phyloP scores from a whole-genome alignment of 2,888 invertebrate genomes.

The Julus scandinavius region DNA sequence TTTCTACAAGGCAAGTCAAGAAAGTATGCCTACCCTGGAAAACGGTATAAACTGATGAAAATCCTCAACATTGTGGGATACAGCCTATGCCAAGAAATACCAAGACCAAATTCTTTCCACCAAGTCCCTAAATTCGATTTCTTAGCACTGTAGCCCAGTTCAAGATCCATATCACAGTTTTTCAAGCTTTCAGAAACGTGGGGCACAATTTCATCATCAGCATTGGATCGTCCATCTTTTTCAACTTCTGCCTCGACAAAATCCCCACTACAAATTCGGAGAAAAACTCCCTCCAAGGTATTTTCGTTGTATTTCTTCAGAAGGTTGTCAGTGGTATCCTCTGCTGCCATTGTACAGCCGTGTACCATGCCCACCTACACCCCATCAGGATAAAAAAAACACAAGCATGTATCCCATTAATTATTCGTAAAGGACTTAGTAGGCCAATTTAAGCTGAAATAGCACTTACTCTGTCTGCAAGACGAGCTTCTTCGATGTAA shows the following conservation, averaged over 20 bases:
- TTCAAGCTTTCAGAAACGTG: background rate
- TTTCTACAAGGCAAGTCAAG: no score
- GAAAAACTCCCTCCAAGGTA: background rate
- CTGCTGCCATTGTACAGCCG: background rate
- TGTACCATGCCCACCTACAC: background rate
- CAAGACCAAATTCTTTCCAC: background rate
- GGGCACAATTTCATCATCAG: background rate
- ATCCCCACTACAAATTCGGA: background rate
- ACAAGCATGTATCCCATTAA: background rate
- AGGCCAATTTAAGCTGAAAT: background rate
- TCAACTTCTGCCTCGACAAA: background rate
- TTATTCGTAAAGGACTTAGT: background rate
- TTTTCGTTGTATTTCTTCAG: background rate
- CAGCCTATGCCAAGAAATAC: background rate
- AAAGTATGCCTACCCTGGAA: background rate
- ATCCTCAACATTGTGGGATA: background rate
- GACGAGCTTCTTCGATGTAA: constrained; percentile 16
- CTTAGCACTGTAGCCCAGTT: background rate
- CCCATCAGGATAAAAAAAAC: background rate
- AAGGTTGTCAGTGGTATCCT: background rate
- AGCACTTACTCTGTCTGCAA: background rate
- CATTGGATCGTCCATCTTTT: background rate
- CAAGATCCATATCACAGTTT: background rate
- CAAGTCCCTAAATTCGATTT: background rate
- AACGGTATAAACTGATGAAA: background rate